Evolutionary conservation across 2,888 invertebrate genomes (phyloP).

Genomic region (Brachycybe producta): DNA sequence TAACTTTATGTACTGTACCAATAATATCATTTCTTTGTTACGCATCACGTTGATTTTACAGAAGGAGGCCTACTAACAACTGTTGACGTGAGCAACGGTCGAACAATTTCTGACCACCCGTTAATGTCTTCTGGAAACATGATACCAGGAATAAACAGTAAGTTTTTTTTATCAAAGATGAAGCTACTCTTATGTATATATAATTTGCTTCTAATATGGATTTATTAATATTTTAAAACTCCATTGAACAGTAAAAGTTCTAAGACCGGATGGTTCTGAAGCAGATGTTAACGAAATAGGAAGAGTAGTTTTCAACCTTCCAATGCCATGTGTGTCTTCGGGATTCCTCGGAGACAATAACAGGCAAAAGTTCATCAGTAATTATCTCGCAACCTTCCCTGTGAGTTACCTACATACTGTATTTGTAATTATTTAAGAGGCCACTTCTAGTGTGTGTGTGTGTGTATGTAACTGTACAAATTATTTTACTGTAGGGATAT

Average conservation of each 20-base stretch:
- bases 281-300: conserved; percentile 3
- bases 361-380: background rate
- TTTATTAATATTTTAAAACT: no score
- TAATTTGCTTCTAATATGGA: no score
- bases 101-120: background rate
- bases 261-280: conserved; percentile 5
- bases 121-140: background rate
- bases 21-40: no score
- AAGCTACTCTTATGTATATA: no score
- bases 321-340: no score
- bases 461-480: background rate
- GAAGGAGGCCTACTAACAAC: no score
- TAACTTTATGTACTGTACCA: no score
- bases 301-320: background rate
- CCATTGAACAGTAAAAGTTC: conserved; percentile 6
- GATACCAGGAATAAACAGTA: background rate
- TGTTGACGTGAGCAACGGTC: no score
- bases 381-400: background rate
- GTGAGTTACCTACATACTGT: background rate
- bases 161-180: no score
- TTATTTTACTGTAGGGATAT: conserved; percentile 1
- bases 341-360: background rate
- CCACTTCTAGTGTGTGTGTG: no score
- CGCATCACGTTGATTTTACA: no score
- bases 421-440: background rate